These are phyloP conservation scores for Rafetus swinhoei DNA, from an alignment of 2,113 vertebrate species.

Conservation along the genomic window DNA sequence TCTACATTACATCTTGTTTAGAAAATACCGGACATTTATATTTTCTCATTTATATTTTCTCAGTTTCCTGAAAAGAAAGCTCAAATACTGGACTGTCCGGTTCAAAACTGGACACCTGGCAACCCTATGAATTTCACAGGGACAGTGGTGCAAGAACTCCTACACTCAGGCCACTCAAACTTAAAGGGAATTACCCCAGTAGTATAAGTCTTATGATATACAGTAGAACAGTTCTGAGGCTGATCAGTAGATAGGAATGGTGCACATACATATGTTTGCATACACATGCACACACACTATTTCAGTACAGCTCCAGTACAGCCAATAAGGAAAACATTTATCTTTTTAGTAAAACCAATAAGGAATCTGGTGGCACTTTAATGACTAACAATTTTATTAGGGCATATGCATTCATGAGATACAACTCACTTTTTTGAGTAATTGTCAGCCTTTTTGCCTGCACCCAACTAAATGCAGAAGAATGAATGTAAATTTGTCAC, in stretches of 20 bases:
- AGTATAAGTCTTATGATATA: background rate
- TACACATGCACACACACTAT: background rate
- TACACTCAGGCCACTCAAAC: background rate
- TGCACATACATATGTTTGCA: background rate
- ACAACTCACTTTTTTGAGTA: no score
- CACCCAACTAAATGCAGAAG: fast-evolving
- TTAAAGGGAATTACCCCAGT: background rate
- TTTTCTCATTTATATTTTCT: no score
- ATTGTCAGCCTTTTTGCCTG: background rate
- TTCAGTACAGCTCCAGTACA: no score
- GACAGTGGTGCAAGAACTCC: background rate
- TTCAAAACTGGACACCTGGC: no score
- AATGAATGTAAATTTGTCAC: fast-evolving
- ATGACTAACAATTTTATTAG: no score
- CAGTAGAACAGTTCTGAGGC: background rate
- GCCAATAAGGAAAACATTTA: background rate
- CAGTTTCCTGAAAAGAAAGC: no score
- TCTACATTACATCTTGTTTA: no score
- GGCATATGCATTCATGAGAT: no score
- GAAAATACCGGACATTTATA: no score
- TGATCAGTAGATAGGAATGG: background rate
- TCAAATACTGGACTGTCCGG: no score
- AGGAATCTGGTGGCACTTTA: no score
- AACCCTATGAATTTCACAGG: background rate
- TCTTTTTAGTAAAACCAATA: background rate